These are phyloP conservation scores for Porites lobata DNA, from an alignment of 92 coral and sea anemone species.

Conservation along the genomic window DNA sequence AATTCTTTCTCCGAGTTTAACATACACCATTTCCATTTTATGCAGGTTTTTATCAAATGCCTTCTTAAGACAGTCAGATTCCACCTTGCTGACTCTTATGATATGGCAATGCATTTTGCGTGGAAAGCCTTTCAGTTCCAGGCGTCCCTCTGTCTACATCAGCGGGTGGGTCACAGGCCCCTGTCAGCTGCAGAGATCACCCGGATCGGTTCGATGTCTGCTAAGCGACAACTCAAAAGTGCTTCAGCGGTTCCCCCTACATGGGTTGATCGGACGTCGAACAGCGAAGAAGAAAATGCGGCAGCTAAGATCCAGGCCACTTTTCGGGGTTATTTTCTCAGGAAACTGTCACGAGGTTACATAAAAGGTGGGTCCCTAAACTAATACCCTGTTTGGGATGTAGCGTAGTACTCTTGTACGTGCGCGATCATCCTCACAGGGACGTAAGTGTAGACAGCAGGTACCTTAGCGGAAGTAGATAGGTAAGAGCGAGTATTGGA, in stretches of 20 bases:
- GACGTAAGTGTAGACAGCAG: too few relatives aligned
- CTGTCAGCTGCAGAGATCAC: constrained; percentile 96
- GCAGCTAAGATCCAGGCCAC: constrained; percentile 94
- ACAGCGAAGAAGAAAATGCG: constrained; percentile 80
- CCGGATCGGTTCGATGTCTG: constrained; percentile 84
- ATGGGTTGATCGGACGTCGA: constrained; percentile 81
- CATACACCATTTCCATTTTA: background rate
- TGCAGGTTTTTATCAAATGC: constrained; percentile 91
- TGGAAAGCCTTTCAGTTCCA: constrained; percentile 98
- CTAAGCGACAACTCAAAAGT: constrained; percentile 60
- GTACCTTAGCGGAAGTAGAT: too few relatives aligned
- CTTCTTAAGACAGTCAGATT: constrained; percentile 81
- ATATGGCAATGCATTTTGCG: constrained; percentile 93
- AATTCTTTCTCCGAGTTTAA: background rate
- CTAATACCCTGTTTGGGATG: background rate
- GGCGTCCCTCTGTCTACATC: constrained; percentile 89
- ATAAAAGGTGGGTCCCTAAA: constrained; percentile 67
- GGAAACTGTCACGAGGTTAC: constrained; percentile 88
- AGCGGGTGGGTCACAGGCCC: constrained; percentile 88
- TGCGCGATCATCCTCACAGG: too few relatives aligned
- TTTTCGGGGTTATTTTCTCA: constrained; percentile 90
- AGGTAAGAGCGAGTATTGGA: too few relatives aligned
- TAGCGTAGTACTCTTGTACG: background rate
- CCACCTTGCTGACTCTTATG: constrained; percentile 91
- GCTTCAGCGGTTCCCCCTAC: constrained; percentile 72